A percentile compares a stretch with the other conserved stretches of the same genome.
phyloP scores from a whole-genome alignment of 2,113 vertebrate species.

The Eclectus roratus region DNA sequence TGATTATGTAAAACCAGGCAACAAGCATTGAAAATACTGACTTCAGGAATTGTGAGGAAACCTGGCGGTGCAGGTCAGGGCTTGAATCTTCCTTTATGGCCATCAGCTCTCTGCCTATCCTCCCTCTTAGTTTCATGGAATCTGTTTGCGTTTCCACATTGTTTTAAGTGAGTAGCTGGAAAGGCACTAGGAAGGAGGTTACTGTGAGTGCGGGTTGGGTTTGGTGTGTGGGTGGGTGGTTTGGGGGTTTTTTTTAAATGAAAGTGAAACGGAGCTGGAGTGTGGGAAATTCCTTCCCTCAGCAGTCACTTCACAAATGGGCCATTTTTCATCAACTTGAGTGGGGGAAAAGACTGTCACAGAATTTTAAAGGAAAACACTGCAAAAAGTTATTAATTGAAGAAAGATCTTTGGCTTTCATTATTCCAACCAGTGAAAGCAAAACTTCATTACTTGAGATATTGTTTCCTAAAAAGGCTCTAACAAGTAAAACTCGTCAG shows the following conservation, averaged over 20 bases:
- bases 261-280: conserved; percentile 18
- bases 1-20: background rate
- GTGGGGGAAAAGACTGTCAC: background rate
- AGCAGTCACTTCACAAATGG: conserved; percentile 10
- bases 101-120: background rate
- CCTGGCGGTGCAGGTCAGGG: background rate
- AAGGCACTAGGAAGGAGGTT: background rate
- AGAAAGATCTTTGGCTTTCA: conserved; percentile 34
- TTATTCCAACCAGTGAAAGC: background rate
- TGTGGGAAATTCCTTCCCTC: conserved; percentile 46
- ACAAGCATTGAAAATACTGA: background rate
- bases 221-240: background rate
- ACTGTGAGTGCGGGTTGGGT: background rate
- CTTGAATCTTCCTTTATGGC: background rate
- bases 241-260: background rate
- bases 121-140: background rate
- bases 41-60: background rate
- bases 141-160: background rate
- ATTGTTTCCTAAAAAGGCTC: conserved; percentile 42
- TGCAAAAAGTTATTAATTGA: conserved; percentile 32
- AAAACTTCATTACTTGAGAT: background rate
- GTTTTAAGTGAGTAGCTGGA: background rate
- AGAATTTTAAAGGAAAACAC: conserved; percentile 38
- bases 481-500: background rate
- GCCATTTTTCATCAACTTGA: conserved; percentile 20